Conservation (phyloP, 1,140 invertebrate species). For the Magallana gigas region DNA sequence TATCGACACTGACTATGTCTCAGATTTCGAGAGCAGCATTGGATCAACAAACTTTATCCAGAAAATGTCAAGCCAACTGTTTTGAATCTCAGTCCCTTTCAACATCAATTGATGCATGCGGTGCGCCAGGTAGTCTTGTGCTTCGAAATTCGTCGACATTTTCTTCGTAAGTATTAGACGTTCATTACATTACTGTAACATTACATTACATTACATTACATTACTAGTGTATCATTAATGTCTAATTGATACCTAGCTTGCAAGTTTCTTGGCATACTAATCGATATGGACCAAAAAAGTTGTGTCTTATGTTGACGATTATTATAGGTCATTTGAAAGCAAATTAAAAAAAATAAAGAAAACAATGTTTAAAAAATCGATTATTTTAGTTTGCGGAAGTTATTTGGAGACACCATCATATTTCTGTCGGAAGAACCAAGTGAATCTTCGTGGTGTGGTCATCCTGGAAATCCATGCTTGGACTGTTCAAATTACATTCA, state of each 20-base stretch:
- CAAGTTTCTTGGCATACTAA: background rate
- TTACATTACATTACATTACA: too few relatives aligned
- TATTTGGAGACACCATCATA: conserved; percentile 42
- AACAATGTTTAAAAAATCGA: background rate
- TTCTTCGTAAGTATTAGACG: background rate
- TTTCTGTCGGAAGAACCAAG: conserved; percentile 41
- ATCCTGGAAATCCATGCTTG: background rate
- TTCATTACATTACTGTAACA: too few relatives aligned
- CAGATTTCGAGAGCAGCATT: background rate
- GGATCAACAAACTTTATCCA: background rate
- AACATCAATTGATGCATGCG: background rate
- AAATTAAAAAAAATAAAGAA: too few relatives aligned
- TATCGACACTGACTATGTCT: background rate
- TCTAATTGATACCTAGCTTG: background rate
- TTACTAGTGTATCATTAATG: background rate
- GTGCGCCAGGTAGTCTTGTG: background rate
- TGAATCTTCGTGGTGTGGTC: conserved; percentile 33
- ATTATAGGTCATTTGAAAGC: too few relatives aligned
- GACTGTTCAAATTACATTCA: conserved; percentile 6
- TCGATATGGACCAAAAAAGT: background rate
- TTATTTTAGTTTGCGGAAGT: conserved; percentile 24
- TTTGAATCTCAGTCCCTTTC: background rate
- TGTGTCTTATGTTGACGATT: background rate
- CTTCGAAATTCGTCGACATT: conserved; percentile 24
- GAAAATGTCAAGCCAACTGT: background rate